A percentile compares a stretch with the other conserved stretches of the same genome.
Evolutionary conservation across 2,888 invertebrate genomes (phyloP).

Genomic region (Ormyrus labotus): DNA sequence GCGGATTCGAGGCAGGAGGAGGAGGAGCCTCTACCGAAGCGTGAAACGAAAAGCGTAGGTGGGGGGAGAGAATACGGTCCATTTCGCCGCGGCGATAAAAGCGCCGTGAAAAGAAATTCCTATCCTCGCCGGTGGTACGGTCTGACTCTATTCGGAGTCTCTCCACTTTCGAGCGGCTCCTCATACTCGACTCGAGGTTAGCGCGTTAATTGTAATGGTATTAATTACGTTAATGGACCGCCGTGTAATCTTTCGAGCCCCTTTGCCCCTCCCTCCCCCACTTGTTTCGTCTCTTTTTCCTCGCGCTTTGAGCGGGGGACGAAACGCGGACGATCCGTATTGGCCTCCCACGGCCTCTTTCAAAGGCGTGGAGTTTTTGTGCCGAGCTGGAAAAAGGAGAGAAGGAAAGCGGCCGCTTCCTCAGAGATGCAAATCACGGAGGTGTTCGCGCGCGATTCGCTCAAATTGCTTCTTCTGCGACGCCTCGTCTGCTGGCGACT

Average conservation of each 20-base stretch:
- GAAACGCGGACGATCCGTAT: slow-evolving; percentile 19
- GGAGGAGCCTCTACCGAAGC: not conserved
- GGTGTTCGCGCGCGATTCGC: not conserved
- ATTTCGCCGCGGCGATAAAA: slow-evolving; percentile 44
- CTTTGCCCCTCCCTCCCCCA: slow-evolving; percentile 14
- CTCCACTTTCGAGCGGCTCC: no score
- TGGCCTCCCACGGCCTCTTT: slow-evolving; percentile 18
- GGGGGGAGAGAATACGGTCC: slow-evolving; percentile 29
- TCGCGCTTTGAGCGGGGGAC: not conserved
- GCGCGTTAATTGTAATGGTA: slow-evolving; percentile 71
- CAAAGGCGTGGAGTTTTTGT: not conserved
- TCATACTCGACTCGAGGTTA: no score
- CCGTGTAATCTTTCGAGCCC: slow-evolving; percentile 60
- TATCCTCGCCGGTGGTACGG: not conserved
- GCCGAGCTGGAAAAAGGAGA: not conserved
- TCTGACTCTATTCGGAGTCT: no score
- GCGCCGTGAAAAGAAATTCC: slow-evolving; percentile 19
- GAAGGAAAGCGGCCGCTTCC: not conserved
- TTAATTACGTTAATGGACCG: slow-evolving; percentile 73
- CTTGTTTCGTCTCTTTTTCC: not conserved
- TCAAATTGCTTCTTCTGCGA: no score
- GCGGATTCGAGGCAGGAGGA: slow-evolving; percentile 6
- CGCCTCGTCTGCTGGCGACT: no score
- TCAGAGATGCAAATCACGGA: slow-evolving; percentile 23
- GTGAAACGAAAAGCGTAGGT: slow-evolving; percentile 9